Evolutionary conservation across 37 sponge, comb jelly and placozoan species (phyloP).

Genomic region (Oscarella lobularis): DNA sequence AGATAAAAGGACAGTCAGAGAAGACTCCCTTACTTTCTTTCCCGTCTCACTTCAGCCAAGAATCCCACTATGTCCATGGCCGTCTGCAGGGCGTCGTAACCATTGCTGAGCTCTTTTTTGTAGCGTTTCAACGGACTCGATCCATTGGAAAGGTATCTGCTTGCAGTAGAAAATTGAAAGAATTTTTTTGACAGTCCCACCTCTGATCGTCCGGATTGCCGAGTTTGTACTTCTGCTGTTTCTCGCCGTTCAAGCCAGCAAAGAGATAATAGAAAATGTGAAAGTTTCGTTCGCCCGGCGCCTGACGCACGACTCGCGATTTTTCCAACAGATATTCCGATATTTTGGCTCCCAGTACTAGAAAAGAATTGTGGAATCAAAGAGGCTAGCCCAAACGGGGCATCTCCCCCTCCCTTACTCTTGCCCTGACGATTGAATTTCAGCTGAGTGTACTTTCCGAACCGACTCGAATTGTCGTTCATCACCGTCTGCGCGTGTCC

Average conservation of each 20-base stretch:
- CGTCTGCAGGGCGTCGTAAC: constrained; percentile 41
- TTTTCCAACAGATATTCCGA: constrained; percentile 75
- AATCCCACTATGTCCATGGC: constrained; percentile 67
- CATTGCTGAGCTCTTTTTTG: not conserved
- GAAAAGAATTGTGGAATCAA: too few species aligned
- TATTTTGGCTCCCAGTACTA: constrained; percentile 70
- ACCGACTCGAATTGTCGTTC: constrained; percentile 83
- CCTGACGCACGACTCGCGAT: constrained; percentile 52
- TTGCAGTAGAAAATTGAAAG: constrained; percentile 1
- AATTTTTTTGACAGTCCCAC: constrained; percentile 4
- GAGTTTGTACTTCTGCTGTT: constrained; percentile 15
- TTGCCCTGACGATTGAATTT: constrained; percentile 59
- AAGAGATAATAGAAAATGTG: constrained; percentile 67
- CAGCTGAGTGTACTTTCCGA: constrained; percentile 78
- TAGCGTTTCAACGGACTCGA: constrained; percentile 8
- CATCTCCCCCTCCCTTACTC: too few species aligned
- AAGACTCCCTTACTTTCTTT: too few species aligned
- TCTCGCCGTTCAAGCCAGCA: constrained; percentile 33
- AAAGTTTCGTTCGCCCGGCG: constrained; percentile 38
- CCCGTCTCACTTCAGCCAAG: constrained; percentile 19
- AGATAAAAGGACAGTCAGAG: too few species aligned
- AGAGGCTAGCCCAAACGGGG: too few species aligned
- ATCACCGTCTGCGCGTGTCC: constrained; percentile 75
- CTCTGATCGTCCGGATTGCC: not conserved
- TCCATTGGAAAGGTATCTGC: constrained; percentile 38